Percentiles rank a stretch among this genome's conserved stretches.
phyloP scores from a whole-genome alignment of 2,113 vertebrate genomes.

The Peucedramus taeniatus region DNA sequence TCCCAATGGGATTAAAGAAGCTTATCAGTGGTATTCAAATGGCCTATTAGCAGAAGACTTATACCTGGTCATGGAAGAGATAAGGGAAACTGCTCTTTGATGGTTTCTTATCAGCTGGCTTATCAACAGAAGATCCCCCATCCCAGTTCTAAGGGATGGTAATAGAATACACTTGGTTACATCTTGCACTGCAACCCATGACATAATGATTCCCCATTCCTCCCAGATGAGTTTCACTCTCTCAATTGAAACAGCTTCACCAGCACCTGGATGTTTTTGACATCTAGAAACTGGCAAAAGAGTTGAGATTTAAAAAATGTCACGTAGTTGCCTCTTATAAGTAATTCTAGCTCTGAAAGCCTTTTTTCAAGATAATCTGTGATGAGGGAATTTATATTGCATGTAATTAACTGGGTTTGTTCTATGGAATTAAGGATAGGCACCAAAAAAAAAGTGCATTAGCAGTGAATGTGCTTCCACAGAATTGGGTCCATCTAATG shows the following conservation, averaged over 20 bases:
- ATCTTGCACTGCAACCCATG: too few relatives aligned
- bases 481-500: neutral
- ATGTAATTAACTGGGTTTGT: neutral
- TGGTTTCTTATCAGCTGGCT: too few relatives aligned
- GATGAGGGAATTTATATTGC: neutral
- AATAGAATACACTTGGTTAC: too few relatives aligned
- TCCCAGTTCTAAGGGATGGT: too few relatives aligned
- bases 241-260: neutral
- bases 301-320: neutral
- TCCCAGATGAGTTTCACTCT: neutral
- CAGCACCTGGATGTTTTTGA: neutral
- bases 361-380: neutral
- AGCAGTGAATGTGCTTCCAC: neutral
- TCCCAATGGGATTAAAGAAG: too few relatives aligned
- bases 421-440: neutral
- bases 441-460: neutral
- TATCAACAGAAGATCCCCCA: too few relatives aligned
- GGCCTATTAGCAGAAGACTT: too few relatives aligned
- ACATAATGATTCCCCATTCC: neutral
- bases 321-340: neutral
- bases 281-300: neutral
- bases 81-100: too few relatives aligned
- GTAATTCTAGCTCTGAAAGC: neutral
- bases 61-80: too few relatives aligned
- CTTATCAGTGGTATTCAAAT: too few relatives aligned